Base-by-base conservation (phyloP, 92 coral and sea anemone species). In the Zoanthus sansibaricus region DNA sequence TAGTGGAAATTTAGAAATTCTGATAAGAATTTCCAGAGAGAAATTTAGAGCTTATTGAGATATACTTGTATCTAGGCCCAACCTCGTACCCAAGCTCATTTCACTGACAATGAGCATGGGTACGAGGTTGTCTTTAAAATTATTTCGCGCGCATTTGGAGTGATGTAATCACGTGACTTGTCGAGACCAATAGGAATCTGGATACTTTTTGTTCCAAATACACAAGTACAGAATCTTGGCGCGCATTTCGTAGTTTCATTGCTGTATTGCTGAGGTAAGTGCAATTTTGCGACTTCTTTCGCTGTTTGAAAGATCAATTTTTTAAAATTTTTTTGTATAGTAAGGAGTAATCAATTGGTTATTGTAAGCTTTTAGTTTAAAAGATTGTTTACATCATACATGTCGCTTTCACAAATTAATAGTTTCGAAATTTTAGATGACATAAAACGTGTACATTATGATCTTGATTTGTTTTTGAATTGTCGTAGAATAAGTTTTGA, bases 241-340 rank as follows among this genome's bases (percentile, higher is more conserved):
- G 98, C 95, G 98, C 87, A 93, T 55, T 90, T 91, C 90, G 87
- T 88, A 94, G 76, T 88, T 79, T 46, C 21, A 25, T 48, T 15
- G 84, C 33, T 80, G n/a, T 25, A 0, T 12, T 47, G 64, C 9
- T 12, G 59, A 47, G 85, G 47, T 46, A 12, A 13, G 46, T 31
- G 0, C 5, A 4, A 25, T 4, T 52, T 37, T 59, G 7, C 59
- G 56, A 14, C 17, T 16, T 9, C 13, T n/a, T 61, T 42, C 1
- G 37, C 20, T 58, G 3, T 78, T 76, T 17, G 25, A 8, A 42
- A 10, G 5, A 8, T 9, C 4, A 45, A 66, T 13, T 61, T 45
- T 46, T 3, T 18, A 25, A 25, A 25, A 25, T 31, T 13, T n/a
- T 17, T 8, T 66, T 44, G 5, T 6, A 12, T 18, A 20, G 20